These are phyloP conservation scores for Epinephelus lanceolatus DNA, from an alignment of 2,113 vertebrate species.

Conservation along the genomic window DNA sequence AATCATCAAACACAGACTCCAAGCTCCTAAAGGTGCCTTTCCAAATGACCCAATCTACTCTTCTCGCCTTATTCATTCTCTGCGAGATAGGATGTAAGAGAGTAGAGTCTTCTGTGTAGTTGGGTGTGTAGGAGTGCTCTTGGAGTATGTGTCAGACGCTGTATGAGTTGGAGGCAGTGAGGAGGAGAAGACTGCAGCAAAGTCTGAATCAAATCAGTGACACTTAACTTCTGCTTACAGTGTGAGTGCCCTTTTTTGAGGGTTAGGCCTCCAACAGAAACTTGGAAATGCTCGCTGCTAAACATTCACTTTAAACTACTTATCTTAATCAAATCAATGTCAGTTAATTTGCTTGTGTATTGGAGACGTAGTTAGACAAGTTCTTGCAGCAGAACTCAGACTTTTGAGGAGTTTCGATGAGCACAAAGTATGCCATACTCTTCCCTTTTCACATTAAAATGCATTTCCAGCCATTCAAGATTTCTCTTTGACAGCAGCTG, in stretches of 20 bases:
- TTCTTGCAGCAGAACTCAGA: background rate
- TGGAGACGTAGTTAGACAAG: no score
- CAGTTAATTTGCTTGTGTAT: background rate
- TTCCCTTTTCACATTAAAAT: background rate
- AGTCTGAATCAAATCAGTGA: conserved; percentile 54
- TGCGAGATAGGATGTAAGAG: conserved; percentile 41
- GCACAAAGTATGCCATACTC: background rate
- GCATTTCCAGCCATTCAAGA: conserved; percentile 10
- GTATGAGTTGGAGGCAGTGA: conserved; percentile 62
- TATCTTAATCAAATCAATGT: background rate
- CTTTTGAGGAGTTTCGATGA: background rate
- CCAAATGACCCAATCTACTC: conserved; percentile 46
- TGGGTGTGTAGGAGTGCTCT: conserved; percentile 67
- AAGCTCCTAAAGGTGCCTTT: conserved; percentile 39
- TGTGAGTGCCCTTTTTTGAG: background rate
- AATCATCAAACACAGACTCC: conserved; percentile 27
- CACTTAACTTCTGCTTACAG: conserved; percentile 51
- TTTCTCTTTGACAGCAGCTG: conserved; percentile 32
- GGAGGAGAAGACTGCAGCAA: conserved; percentile 52
- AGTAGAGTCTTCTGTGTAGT: conserved; percentile 49
- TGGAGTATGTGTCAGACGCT: conserved; percentile 57
- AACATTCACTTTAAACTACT: background rate
- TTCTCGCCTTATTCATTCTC: conserved; percentile 29
- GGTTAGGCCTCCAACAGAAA: conserved; percentile 14
- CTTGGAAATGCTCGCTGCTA: background rate